phyloP scores from a whole-genome alignment of 92 coral and sea anemone species.

The Muricea muricata region DNA sequence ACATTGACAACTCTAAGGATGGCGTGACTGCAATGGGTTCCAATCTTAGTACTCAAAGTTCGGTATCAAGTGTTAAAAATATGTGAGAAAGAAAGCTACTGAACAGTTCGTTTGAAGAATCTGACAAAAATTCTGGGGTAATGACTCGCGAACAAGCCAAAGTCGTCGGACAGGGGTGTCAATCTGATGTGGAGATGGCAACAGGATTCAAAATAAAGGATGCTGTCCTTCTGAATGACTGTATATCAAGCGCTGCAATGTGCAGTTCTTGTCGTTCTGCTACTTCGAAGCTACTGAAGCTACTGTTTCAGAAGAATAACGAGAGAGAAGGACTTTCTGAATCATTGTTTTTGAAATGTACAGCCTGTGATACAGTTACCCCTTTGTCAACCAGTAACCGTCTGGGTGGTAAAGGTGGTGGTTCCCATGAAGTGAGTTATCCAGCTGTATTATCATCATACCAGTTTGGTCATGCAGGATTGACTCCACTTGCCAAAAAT shows the following conservation, averaged over 20 bases:
- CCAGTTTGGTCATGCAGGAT: conserved; percentile 36
- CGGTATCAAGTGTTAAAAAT: neutral
- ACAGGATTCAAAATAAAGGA: too few species aligned
- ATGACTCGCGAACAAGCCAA: conserved; percentile 40
- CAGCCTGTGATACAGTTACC: conserved; percentile 48
- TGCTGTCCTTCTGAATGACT: too few species aligned
- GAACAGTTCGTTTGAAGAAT: neutral
- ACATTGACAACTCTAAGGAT: too few species aligned
- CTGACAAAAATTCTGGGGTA: conserved; percentile 14
- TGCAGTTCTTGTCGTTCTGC: conserved; percentile 53
- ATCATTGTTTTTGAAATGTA: conserved; percentile 56
- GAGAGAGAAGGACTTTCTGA: conserved; percentile 68
- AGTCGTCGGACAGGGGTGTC: neutral
- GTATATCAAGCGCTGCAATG: too few species aligned
- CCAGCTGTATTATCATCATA: conserved; percentile 57
- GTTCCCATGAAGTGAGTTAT: conserved; percentile 64
- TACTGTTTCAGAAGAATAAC: conserved; percentile 51
- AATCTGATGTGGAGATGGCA: too few species aligned
- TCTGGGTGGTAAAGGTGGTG: conserved; percentile 47
- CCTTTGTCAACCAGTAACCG: neutral
- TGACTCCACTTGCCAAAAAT: conserved; percentile 59
- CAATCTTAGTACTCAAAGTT: too few species aligned
- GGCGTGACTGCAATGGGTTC: too few species aligned
- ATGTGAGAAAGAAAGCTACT: conserved; percentile 36
- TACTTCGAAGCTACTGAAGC: conserved; percentile 46